phyloP scores from a whole-genome alignment of 2,888 invertebrate genomes.

The Hyles lineata region DNA sequence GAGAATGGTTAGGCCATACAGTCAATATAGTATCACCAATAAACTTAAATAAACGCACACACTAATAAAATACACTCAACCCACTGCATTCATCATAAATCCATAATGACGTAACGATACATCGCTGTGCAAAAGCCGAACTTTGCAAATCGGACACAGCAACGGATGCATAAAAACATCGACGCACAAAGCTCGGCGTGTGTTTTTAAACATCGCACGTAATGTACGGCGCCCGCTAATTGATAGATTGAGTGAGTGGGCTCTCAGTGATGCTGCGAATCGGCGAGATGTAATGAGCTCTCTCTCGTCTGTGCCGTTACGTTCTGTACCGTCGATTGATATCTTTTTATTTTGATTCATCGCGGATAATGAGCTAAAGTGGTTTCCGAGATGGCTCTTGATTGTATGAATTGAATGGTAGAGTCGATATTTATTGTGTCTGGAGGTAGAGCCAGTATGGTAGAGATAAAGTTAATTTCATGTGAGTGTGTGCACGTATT shows the following conservation, averaged over 20 bases:
- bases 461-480: neutral
- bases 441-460: neutral
- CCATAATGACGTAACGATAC: neutral
- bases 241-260: slow-evolving; percentile 77
- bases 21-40: too few relatives aligned
- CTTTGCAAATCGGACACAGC: neutral
- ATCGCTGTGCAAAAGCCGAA: neutral
- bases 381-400: slow-evolving; percentile 7
- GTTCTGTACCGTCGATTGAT: neutral
- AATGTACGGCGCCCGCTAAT: slow-evolving; percentile 61
- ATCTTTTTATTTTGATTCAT: slow-evolving; percentile 26
- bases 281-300: slow-evolving; percentile 27
- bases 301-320: slow-evolving; percentile 5
- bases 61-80: neutral
- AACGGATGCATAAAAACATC: slow-evolving; percentile 10
- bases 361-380: slow-evolving; percentile 16
- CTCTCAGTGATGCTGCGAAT: slow-evolving; percentile 55
- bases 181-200: neutral
- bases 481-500: neutral
- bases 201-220: slow-evolving; percentile 38
- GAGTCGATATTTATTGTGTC: neutral
- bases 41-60: too few relatives aligned
- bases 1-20: too few relatives aligned
- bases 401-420: slow-evolving; percentile 3
- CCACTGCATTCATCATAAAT: neutral